Conservation (phyloP, 1,140 invertebrate species). For the Drosophila jambulina region DNA sequence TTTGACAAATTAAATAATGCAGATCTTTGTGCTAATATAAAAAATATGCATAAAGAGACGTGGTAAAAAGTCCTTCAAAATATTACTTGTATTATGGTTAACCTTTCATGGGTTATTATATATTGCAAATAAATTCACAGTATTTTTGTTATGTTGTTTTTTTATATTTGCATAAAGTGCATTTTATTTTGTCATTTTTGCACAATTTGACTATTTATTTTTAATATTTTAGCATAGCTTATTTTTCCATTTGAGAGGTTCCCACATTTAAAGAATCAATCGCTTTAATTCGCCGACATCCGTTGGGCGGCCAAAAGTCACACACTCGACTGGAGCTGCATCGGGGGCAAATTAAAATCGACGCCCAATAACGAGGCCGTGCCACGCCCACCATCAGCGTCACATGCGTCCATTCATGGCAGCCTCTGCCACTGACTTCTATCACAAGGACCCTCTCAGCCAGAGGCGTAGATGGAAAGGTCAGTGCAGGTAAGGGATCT, state of each 20-base stretch:
- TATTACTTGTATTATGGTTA: too few species aligned
- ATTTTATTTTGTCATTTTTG: neutral
- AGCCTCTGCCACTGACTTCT: slow-evolving; percentile 22
- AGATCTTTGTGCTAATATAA: too few species aligned
- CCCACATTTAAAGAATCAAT: slow-evolving; percentile 32
- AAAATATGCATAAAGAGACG: too few species aligned
- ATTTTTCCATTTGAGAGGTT: neutral
- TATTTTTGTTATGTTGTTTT: neutral
- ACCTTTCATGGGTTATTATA: too few species aligned
- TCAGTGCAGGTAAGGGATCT: neutral
- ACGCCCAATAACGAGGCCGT: slow-evolving; percentile 63
- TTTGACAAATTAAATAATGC: neutral
- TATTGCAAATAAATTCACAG: too few species aligned
- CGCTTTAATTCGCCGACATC: slow-evolving; percentile 7
- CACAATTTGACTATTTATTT: neutral
- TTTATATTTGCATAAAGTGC: too few species aligned
- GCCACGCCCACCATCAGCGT: slow-evolving; percentile 44
- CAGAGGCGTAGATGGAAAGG: neutral
- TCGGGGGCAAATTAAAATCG: slow-evolving; percentile 63
- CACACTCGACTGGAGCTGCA: slow-evolving; percentile 31
- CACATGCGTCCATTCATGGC: slow-evolving; percentile 73
- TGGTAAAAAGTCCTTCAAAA: too few species aligned
- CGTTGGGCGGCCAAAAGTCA: slow-evolving; percentile 38
- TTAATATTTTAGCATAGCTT: too few species aligned
- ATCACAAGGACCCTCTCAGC: slow-evolving; percentile 12